Evolutionary conservation across 2,797 vertebrate species (phyloP), one percentile per base, ranked within the genome.

Genomic region (Enteromius fasciolatus): DNA sequence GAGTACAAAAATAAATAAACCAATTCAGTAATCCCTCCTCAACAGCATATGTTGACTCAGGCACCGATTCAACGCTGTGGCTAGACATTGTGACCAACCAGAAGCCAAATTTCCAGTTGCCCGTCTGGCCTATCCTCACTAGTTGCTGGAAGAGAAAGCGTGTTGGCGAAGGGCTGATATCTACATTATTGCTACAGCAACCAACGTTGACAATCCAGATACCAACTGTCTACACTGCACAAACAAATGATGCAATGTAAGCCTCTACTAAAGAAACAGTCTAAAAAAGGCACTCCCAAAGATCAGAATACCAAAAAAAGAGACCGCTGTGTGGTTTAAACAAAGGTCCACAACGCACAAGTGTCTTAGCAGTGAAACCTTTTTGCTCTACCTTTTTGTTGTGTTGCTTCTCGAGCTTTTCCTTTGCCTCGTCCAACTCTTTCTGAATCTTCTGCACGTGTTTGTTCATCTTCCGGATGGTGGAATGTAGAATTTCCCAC

Each of bases 381-480:
- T 31, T 3, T 64, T 9, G 44, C n/a, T 48, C 23, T 79, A 96
- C 95, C 94, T 90, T 93, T 87, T 94, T 95, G 67, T 97, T 96
- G 84, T 98, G 97, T 87, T 98, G 98, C 83, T 97, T 98, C 89
- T 98, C 97, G 80, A 99, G 90, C 84, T 97, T 97, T 88, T 98
- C 97, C 91, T 99, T 99, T 67, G 97, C 95, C 88, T 98, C 97
- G 88, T 99, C 98, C 83, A 99, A 91, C 87, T 99, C 98, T 85
- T 96, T 97, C 89, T 99, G 97, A 88, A 99, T 98, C 94, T 97
- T 99, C 92, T 98, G 93, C 77, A 99, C 98, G 0, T 99, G 98
- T 86, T 99, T 99, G 92, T 98, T 97, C 98, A 99, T 99, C 91
- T 99, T 99, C 25, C 98, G 94, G 88, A 99, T 97, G 73, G 98